Base-by-base conservation (phyloP, 2,113 vertebrate genomes). In the Forbesichthys papilliferus region DNA sequence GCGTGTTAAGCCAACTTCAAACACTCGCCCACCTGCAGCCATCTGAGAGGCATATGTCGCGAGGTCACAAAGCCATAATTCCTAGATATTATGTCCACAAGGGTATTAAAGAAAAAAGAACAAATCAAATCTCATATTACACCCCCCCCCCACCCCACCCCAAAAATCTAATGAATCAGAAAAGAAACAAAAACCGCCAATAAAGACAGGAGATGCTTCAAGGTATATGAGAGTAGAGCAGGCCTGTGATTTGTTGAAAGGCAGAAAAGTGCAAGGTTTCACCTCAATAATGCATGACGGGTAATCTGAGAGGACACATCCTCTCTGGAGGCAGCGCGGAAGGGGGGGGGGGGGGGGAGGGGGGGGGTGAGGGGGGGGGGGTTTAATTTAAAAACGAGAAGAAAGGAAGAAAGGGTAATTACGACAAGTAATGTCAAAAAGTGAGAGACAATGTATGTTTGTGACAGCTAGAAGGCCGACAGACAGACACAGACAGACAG, bases 261-360 rank as follows among this genome's bases (percentile, higher is more conserved):
- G 66, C 51, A 73, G 42, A 69, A 1, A 54, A 67, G 79, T 54
- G 72, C 66, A 18, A 11, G 62, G 75, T 85, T 89, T 89, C 88
- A 81, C 73, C 79, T 91, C 73, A 89, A 89, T 89, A 88, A 89
- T 89, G 89, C 71, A 89, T 71, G 66, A 76, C 57, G 80, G 84
- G 86, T 79, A 88, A 88, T 83, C 61, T 34, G 76, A 89, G 85
- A 55, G 75, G 73, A 73, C 83, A 71, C 78, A 59, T 58, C 61
- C 3, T 73, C 84, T 54, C 27, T 27, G 27, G 27, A 27, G 27
- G 27, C 27, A 27, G 27, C 27, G 27, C 66, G 8, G 14, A 34
- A 36, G 49, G 34, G 59, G 54, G 9, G 62, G 20, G 13, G 56
- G 11, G 9, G 36, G 69, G n/a, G 33, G 46, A 12, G 5, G 10